These are phyloP conservation scores for Sandelia bainsii DNA, from an alignment of 2,797 vertebrate genomes.

Conservation along the genomic window DNA sequence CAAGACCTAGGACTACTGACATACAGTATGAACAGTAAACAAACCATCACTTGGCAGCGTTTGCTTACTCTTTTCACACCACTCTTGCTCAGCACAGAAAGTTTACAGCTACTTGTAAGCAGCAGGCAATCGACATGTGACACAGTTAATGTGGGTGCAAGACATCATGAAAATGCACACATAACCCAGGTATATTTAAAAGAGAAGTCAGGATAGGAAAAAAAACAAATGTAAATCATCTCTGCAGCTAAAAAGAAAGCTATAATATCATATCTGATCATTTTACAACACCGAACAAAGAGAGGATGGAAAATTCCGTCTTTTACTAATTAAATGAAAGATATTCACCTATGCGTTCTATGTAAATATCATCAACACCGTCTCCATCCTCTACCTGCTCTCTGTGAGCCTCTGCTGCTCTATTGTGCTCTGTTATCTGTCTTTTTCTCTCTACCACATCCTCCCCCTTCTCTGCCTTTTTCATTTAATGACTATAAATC, in stretches of 20 bases:
- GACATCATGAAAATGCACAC: neutral
- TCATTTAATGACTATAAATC: constrained; percentile 1
- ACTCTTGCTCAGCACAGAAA: too few species aligned
- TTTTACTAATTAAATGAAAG: constrained; percentile 13
- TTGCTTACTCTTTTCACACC: too few species aligned
- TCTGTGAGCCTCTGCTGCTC: neutral
- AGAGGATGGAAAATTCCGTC: neutral
- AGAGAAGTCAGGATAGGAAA: neutral
- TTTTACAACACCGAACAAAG: neutral
- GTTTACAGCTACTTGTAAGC: too few species aligned
- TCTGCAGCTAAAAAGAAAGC: neutral
- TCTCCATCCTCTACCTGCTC: constrained; percentile 24
- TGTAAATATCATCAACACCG: neutral
- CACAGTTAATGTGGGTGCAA: neutral
- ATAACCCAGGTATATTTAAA: neutral
- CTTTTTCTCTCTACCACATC: neutral
- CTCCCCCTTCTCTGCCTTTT: neutral
- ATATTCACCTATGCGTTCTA: neutral
- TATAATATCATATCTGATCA: neutral
- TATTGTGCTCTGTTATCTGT: neutral
- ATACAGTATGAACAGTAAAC: too few species aligned
- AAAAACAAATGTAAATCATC: neutral
- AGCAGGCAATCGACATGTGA: too few species aligned
- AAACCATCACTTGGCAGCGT: too few species aligned
- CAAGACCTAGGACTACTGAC: too few species aligned